phyloP scores from a whole-genome alignment of 1,140 invertebrate genomes.

The Teleogryllus occipitalis region DNA sequence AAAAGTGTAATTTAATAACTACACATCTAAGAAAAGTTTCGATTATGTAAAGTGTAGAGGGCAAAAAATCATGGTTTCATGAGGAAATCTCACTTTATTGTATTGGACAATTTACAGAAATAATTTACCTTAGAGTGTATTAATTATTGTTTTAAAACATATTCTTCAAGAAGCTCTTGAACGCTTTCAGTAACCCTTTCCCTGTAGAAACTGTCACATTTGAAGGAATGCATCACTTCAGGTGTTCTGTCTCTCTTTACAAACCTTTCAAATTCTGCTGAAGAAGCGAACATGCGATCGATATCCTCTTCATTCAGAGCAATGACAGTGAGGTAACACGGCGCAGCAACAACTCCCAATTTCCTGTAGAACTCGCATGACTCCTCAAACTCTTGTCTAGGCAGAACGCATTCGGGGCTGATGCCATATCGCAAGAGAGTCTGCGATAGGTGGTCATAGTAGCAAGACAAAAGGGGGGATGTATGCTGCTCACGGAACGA shows the following conservation, averaged over 20 bases:
- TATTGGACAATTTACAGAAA: too few species aligned
- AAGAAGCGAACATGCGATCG: not conserved
- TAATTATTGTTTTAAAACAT: not conserved
- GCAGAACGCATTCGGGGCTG: conserved; percentile 2
- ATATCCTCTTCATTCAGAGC: not conserved
- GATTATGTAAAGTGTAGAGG: too few species aligned
- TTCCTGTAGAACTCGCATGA: not conserved
- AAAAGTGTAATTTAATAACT: too few species aligned
- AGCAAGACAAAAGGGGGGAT: conserved; percentile 6
- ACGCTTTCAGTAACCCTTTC: not conserved
- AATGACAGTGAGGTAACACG: not conserved
- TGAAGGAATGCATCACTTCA: not conserved
- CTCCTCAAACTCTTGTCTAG: conserved; percentile 16
- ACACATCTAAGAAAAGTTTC: too few species aligned
- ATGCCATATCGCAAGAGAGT: conserved; percentile 3
- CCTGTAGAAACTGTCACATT: not conserved
- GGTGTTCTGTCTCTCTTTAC: not conserved
- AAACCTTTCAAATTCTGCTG: not conserved
- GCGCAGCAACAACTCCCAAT: not conserved
- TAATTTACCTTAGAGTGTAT: too few species aligned
- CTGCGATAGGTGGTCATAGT: conserved; percentile 11
- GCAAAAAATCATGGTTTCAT: too few species aligned
- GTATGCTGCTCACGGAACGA: conserved; percentile 13
- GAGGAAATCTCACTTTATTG: too few species aligned
- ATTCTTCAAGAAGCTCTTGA: not conserved